phyloP scores from a whole-genome alignment of 1,140 invertebrate genomes.

The Pemphigus obesinymphae region DNA sequence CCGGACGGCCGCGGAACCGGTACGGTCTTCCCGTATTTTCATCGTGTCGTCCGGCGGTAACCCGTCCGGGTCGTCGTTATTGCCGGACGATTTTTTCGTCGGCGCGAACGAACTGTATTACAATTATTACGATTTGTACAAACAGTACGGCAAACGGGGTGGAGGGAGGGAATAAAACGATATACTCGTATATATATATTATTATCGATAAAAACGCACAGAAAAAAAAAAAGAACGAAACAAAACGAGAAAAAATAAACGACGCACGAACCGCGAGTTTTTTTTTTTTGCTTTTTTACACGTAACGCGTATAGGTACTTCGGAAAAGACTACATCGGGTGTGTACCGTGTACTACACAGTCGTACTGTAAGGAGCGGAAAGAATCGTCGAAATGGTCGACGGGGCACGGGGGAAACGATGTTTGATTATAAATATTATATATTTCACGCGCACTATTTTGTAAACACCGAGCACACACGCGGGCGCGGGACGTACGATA shows the following conservation, averaged over 20 bases:
- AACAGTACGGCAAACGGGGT: too few relatives aligned
- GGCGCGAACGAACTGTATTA: neutral
- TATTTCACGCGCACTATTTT: too few relatives aligned
- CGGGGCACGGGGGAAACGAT: too few relatives aligned
- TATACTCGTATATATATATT: neutral
- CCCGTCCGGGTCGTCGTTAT: neutral
- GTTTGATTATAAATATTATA: too few relatives aligned
- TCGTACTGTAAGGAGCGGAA: too few relatives aligned
- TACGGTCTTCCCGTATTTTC: neutral
- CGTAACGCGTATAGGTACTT: neutral
- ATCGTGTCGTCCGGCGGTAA: too few relatives aligned
- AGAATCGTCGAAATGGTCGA: too few relatives aligned
- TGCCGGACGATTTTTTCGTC: too few relatives aligned
- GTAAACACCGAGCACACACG: neutral
- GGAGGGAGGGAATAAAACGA: too few relatives aligned
- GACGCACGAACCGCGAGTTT: neutral
- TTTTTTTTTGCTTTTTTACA: too few relatives aligned
- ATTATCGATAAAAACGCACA: neutral
- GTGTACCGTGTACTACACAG: too few relatives aligned
- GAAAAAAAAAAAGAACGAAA: neutral
- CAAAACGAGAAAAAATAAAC: neutral
- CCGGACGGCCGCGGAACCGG: neutral
- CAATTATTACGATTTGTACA: neutral
- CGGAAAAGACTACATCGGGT: neutral
- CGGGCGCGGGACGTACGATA: neutral